Conservation (phyloP, 2,888 invertebrate species). For the Coremacera marginata region DNA sequence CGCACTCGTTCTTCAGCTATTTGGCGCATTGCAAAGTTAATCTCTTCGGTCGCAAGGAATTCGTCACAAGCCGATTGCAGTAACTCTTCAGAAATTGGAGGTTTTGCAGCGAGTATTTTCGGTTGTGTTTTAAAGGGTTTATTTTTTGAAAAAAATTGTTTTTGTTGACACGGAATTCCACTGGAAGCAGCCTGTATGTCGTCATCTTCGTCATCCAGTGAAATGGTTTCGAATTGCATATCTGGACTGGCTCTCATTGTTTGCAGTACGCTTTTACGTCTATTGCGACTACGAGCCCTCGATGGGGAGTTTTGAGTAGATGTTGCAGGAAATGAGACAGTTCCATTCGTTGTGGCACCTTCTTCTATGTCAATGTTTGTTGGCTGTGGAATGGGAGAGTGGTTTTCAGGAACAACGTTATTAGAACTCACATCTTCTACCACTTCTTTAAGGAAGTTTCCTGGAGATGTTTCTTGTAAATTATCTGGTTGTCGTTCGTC, state of each 20-base stretch:
- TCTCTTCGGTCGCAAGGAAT: slow-evolving; percentile 39
- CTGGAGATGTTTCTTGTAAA: not conserved
- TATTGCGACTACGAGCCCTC: slow-evolving; percentile 39
- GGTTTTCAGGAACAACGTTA: not conserved
- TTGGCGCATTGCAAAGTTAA: slow-evolving; percentile 32
- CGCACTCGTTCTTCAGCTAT: slow-evolving; percentile 50
- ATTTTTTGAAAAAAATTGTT: not conserved
- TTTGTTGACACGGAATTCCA: not conserved
- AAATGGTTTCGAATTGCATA: slow-evolving; percentile 51
- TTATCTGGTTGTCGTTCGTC: not conserved
- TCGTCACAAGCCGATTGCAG: slow-evolving; percentile 36
- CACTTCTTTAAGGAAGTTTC: not conserved
- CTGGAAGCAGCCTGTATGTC: not conserved
- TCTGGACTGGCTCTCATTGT: slow-evolving; percentile 46
- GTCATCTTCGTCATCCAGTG: slow-evolving; percentile 48
- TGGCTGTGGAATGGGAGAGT: not conserved
- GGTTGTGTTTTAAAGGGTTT: slow-evolving; percentile 41
- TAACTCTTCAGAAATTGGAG: slow-evolving; percentile 18
- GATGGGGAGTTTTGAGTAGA: not conserved
- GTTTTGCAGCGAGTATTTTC: slow-evolving; percentile 39
- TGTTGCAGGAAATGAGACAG: too few relatives aligned
- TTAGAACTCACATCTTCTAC: not conserved
- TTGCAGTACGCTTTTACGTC: slow-evolving; percentile 49
- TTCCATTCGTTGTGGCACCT: not conserved
- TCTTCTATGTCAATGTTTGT: not conserved